Conservation (phyloP, 2,113 vertebrate genomes). For the Corythornis madagascariensis region DNA sequence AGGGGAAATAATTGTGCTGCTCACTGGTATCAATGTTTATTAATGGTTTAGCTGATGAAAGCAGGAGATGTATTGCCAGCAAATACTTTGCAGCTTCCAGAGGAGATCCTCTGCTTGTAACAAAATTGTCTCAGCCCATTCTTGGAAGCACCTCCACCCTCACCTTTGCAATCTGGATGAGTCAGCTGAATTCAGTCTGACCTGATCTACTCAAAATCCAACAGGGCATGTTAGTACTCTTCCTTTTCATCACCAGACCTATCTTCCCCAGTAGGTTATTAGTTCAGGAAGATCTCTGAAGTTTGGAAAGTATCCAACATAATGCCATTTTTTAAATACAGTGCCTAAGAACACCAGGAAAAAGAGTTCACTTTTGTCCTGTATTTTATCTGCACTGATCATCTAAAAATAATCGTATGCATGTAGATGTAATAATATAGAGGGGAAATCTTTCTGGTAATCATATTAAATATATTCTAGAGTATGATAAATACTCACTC, state of each 20-base stretch:
- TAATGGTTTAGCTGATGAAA: background rate
- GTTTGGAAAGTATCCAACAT: background rate
- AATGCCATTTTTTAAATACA: background rate
- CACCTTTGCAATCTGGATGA: background rate
- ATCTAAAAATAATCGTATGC: background rate
- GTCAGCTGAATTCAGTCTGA: background rate
- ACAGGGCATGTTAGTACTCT: background rate
- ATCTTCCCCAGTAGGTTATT: conserved; percentile 8
- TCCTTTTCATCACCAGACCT: conserved; percentile 41
- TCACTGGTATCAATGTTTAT: background rate
- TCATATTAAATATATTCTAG: background rate
- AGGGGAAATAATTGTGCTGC: background rate
- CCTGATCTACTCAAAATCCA: background rate
- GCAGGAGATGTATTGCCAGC: background rate
- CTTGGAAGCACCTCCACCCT: background rate
- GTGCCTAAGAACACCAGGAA: background rate
- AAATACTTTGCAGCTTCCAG: background rate
- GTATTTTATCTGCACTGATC: background rate
- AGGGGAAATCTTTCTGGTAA: background rate
- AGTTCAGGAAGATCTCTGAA: conserved; percentile 12
- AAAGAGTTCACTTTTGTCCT: background rate
- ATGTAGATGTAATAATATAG: background rate
- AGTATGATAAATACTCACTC: background rate
- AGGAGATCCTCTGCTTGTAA: background rate
- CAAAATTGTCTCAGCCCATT: background rate